phyloP scores from a whole-genome alignment of 2,888 invertebrate species.

The Dicranocentrus wangi region DNA sequence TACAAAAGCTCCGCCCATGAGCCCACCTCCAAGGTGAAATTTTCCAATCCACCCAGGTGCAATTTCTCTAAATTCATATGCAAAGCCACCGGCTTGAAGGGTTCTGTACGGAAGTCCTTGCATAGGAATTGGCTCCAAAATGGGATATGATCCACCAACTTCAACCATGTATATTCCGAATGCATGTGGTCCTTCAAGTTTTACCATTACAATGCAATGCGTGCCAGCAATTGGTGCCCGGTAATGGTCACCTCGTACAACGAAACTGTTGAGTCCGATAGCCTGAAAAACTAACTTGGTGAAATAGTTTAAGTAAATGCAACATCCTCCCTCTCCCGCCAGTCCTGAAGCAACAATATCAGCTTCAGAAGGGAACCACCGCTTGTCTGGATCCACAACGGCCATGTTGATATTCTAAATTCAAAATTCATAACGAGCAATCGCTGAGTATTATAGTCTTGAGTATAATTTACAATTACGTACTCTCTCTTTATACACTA shows the following conservation, averaged over 20 bases:
- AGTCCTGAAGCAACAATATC: constrained; percentile 32
- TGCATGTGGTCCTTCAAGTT: constrained; percentile 18
- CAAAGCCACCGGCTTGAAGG: constrained; percentile 49
- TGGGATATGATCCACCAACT: constrained; percentile 54
- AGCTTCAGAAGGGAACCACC: constrained; percentile 45
- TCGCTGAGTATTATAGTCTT: no score
- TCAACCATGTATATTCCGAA: constrained; percentile 42
- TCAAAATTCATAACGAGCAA: not conserved
- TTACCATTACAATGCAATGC: constrained; percentile 53
- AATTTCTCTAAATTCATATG: constrained; percentile 56
- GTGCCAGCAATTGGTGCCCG: constrained; percentile 39
- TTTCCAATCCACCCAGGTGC: constrained; percentile 40
- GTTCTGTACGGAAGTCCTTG: constrained; percentile 42
- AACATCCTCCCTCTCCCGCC: constrained; percentile 56
- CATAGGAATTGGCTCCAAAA: constrained; percentile 57
- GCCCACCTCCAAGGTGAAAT: constrained; percentile 49
- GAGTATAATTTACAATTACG: not conserved
- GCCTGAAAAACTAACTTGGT: constrained; percentile 51
- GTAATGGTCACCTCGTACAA: constrained; percentile 54
- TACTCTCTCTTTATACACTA: not conserved
- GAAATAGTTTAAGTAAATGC: constrained; percentile 55
- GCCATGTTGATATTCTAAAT: constrained; percentile 54
- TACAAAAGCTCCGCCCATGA: constrained; percentile 51
- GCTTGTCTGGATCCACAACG: constrained; percentile 30
- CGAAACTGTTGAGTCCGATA: constrained; percentile 49